Percentiles rank a stretch among this genome's conserved stretches.
Evolutionary conservation across 2,888 invertebrate genomes (phyloP).

Genomic region (Euplexia lucipara): DNA sequence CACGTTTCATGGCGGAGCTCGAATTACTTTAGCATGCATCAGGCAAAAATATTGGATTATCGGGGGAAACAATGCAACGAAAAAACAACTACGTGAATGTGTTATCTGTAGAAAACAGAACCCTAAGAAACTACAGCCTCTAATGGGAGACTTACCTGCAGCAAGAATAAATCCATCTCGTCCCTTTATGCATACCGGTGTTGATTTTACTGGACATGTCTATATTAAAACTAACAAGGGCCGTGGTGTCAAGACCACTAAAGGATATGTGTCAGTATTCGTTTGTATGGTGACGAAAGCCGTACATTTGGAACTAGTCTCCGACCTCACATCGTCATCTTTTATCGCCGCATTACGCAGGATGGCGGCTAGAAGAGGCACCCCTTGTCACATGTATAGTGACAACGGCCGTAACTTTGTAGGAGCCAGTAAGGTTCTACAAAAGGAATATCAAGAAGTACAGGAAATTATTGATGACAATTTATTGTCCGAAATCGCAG

Average conservation of each 20-base stretch:
- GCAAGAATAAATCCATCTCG: conserved; percentile 13
- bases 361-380: conserved; percentile 21
- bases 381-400: too few species aligned
- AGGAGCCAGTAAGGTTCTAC: too few species aligned
- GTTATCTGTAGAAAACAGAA: conserved; percentile 11
- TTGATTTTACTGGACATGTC: conserved; percentile 23
- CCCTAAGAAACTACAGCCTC: neutral
- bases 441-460: conserved; percentile 6
- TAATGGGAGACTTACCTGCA: conserved; percentile 17
- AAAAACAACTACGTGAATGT: conserved; percentile 10
- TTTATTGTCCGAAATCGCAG: too few species aligned
- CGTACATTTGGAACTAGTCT: conserved; percentile 14
- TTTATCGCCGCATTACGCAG: conserved; percentile 9
- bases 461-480: neutral
- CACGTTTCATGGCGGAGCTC: conserved; percentile 7
- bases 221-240: conserved; percentile 3
- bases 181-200: too few species aligned
- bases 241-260: conserved; percentile 12
- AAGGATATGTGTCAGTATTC: conserved; percentile 14
- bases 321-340: too few species aligned
- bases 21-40: neutral
- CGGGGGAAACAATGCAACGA: conserved; percentile 4
- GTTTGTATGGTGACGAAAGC: conserved; percentile 14
- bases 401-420: too few species aligned
- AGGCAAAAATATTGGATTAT: neutral